Evolutionary conservation across 2,797 vertebrate genomes (phyloP).

Genomic region (Poeciliopsis gracilis): DNA sequence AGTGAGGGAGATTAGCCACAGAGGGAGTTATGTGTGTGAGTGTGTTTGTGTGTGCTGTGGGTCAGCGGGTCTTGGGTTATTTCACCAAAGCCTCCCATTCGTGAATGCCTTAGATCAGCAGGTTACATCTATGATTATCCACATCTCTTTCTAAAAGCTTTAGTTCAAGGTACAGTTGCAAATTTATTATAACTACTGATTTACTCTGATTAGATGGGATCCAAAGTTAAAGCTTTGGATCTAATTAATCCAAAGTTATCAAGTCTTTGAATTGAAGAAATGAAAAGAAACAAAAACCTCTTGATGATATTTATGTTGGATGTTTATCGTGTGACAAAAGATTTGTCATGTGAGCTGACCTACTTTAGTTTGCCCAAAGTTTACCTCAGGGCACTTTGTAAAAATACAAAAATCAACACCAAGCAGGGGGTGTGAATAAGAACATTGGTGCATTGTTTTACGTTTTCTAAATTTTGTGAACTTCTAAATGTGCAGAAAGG

Average conservation of each 20-base stretch:
- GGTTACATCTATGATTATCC: conserved; percentile 27
- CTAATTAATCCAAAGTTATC: neutral
- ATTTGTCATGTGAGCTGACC: neutral
- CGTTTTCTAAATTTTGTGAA: neutral
- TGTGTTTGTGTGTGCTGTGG: conserved; percentile 43
- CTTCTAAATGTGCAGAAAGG: neutral
- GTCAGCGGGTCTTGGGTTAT: conserved; percentile 56
- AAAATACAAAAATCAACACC: neutral
- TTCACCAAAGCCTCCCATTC: conserved; percentile 42
- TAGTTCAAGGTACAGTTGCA: neutral
- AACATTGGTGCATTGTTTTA: neutral
- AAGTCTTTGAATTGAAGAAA: neutral
- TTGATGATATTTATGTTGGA: neutral
- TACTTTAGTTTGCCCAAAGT: neutral
- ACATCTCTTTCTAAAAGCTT: neutral
- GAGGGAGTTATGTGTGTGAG: conserved; percentile 41
- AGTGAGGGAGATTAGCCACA: conserved; percentile 54
- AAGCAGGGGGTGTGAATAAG: neutral
- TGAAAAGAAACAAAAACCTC: neutral
- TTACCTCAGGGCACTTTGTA: neutral
- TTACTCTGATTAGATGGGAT: neutral
- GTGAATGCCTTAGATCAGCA: conserved; percentile 19
- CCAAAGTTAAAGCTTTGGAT: neutral
- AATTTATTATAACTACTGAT: neutral
- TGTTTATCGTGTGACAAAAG: neutral